phyloP scores from a whole-genome alignment of 2,113 vertebrate genomes.

The Pseudorhombus dupliciocellatus region DNA sequence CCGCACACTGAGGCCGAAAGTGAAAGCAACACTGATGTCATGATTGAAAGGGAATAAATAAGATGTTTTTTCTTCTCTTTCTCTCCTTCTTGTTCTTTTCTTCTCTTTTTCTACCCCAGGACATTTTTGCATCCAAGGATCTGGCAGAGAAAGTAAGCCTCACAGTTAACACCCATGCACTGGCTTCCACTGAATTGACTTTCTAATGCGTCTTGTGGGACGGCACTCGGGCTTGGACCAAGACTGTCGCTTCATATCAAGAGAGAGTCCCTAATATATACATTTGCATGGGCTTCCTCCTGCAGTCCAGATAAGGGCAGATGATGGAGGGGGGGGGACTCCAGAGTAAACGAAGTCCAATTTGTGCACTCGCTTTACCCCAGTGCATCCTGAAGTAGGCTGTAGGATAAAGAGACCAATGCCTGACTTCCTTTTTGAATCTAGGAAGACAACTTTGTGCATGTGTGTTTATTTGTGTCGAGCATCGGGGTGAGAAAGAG shows the following conservation, averaged over 20 bases:
- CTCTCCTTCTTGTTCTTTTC: background rate
- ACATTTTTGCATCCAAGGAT: conserved; percentile 71
- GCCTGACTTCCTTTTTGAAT: no score
- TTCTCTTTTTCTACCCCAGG: conserved; percentile 53
- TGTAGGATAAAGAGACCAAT: background rate
- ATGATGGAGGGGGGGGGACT: background rate
- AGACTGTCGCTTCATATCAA: background rate
- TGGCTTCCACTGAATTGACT: conserved; percentile 18
- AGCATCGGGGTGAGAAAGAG: conserved; percentile 3
- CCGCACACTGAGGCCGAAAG: background rate
- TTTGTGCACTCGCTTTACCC: background rate
- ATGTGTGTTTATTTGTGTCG: conserved; percentile 5
- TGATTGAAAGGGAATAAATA: background rate
- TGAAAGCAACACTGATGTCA: background rate
- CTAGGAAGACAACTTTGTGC: background rate
- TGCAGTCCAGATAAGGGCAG: background rate
- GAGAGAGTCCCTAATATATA: background rate
- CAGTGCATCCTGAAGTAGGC: background rate
- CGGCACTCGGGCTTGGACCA: background rate
- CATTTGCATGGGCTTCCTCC: background rate
- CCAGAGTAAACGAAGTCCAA: background rate
- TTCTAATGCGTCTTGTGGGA: conserved; percentile 14
- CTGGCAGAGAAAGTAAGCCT: conserved; percentile 78
- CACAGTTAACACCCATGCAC: conserved; percentile 11
- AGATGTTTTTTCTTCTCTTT: background rate